These are phyloP conservation scores for Ardeotis arabs DNA, from an alignment of 2,113 vertebrate genomes.

Conservation along the genomic window DNA sequence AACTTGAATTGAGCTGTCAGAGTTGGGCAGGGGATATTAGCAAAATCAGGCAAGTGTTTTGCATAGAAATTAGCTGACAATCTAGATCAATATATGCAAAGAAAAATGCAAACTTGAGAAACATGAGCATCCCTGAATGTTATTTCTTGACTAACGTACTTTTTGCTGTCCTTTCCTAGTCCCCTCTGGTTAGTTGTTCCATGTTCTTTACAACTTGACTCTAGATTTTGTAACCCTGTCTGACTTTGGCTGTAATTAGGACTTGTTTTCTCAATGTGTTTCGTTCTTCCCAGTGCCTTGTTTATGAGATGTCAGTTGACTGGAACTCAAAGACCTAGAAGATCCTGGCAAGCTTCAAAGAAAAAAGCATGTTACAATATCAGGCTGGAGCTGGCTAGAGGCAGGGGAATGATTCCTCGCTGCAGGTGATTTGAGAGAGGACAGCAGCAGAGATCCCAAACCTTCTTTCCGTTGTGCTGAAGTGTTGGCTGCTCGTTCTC, in stretches of 20 bases:
- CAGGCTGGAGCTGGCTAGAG: neutral
- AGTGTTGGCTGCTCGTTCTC: neutral
- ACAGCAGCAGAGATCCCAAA: neutral
- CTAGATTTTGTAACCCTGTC: neutral
- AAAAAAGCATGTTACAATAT: accelerated
- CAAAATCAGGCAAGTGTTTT: neutral
- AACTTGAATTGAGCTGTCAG: neutral
- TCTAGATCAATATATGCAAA: accelerated
- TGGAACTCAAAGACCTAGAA: neutral
- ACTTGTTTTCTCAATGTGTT: neutral
- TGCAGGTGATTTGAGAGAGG: neutral
- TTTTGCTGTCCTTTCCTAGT: neutral
- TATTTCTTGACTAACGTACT: neutral
- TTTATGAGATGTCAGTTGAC: neutral
- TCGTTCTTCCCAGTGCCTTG: neutral
- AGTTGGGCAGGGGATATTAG: neutral
- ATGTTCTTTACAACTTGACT: neutral
- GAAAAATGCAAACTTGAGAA: neutral
- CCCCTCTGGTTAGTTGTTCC: neutral
- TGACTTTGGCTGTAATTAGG: neutral
- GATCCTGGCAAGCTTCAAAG: neutral
- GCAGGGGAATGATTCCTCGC: neutral
- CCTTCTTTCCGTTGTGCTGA: neutral
- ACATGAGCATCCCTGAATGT: neutral
- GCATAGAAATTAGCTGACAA: neutral